Evolutionary conservation across 1,140 invertebrate genomes (phyloP), one percentile per base, ranked within the genome.

Genomic region (Plutomurus gul): DNA sequence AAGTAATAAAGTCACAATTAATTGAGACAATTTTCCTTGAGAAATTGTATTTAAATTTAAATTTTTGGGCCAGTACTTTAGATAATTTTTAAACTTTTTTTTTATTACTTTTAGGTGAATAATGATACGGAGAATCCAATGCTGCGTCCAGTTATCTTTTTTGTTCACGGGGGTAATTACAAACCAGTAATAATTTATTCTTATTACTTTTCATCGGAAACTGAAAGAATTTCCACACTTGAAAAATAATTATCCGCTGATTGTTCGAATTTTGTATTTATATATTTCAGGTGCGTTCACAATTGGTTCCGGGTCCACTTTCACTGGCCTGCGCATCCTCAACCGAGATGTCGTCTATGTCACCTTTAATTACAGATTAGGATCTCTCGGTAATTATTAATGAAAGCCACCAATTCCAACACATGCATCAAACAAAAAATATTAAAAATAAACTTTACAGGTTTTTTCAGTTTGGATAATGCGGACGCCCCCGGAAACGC

Each of bases 401-500:
- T 7, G n/a, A 3, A 43, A 8, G 10, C n/a, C n/a, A 20, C 46
- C n/a, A 6, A 47, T 49, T 49, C 7, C 46, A 18, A n/a, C 20
- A 18, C 7, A 11, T 49, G 46, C 20, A 49, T 20, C 3, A 16
- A 2, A 46, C 6, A 16, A n/a, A 8, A 13, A 46, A 11, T 46
- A 46, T 6, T 16, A 4, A 47, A 20, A 49, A n/a, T n/a, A n/a
- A n/a, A n/a, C n/a, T 22, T 1, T 49, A n/a, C 47, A 65, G 78
- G 78, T 13, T 75, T 75, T n/a, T 79, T 75, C 27, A 46, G 47
- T 7, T 7, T 75, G 25, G n/a, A 49, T 10, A 70, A 40, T 18
- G 73, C 46, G 22, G 33, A 70, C 4, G 56, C 49, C 10, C 78
- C 78, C 2, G 78, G 78, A 33, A 79, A 79, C 75, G 78, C 78